These are phyloP conservation scores for Typhlichthys eigenmanni DNA, from an alignment of 2,797 vertebrate species.

Conservation along the genomic window DNA sequence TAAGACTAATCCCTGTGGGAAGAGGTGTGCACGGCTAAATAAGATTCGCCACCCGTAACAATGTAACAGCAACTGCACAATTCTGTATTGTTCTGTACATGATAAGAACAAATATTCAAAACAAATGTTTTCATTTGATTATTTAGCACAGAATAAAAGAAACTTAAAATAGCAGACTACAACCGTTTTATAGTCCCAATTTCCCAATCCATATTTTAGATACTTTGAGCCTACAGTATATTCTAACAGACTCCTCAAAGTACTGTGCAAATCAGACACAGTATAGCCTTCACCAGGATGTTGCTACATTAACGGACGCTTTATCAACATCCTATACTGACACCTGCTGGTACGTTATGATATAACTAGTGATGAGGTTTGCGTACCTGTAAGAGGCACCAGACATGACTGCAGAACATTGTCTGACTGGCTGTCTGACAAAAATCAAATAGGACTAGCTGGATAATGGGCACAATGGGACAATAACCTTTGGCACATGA, in stretches of 20 bases:
- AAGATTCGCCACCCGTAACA: conserved; percentile 2
- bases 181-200: not conserved
- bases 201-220: not conserved
- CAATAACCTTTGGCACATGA: conserved; percentile 95
- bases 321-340: conserved; percentile 50
- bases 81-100: not conserved
- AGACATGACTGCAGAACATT: not conserved
- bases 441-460: not conserved
- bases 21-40: conserved; percentile 35
- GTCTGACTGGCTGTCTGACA: not conserved
- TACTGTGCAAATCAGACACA: not conserved
- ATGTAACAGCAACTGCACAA: not conserved
- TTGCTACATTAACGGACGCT: not conserved
- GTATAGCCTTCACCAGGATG: not conserved
- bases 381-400: no score
- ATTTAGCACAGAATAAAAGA: no score
- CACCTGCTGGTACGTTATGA: conserved; percentile 69
- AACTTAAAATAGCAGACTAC: no score
- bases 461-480: conserved; percentile 25
- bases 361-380: not conserved
- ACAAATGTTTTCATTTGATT: no score
- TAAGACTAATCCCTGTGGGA: conserved; percentile 65
- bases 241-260: not conserved
- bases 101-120: no score
- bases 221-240: not conserved